These are phyloP conservation scores for Darevskia nairensis DNA, from an alignment of 2,797 vertebrate species.

Conservation along the genomic window DNA sequence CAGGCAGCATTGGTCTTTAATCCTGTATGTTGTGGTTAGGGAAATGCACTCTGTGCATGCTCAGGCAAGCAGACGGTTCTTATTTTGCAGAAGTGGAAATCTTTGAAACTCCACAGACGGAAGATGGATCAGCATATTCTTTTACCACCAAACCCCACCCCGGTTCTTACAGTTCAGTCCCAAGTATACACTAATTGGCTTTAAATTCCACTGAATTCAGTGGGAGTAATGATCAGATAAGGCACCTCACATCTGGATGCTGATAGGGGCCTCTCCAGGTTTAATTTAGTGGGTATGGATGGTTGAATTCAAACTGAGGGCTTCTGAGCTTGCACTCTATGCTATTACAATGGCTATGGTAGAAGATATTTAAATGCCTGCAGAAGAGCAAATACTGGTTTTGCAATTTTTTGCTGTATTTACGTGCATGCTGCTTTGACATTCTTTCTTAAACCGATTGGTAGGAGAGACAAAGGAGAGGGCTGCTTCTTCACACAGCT, in stretches of 20 bases:
- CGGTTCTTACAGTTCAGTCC: background rate
- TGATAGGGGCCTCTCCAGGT: background rate
- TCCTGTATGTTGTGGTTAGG: background rate
- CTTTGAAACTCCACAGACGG: background rate
- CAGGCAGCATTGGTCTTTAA: background rate
- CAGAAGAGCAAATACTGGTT: too few species aligned
- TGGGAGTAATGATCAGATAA: background rate
- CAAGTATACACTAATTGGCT: background rate
- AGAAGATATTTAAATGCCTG: background rate
- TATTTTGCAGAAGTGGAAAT: background rate
- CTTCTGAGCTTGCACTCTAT: background rate
- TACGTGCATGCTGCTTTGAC: background rate
- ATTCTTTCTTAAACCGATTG: background rate
- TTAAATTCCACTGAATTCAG: background rate
- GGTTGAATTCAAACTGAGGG: background rate
- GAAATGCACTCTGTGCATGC: background rate
- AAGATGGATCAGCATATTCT: background rate
- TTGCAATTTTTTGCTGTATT: background rate
- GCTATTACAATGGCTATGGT: too few species aligned
- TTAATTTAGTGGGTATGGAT: background rate
- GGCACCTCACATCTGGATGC: background rate
- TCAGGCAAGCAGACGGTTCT: background rate
- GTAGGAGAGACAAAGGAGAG: background rate
- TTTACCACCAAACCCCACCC: background rate
- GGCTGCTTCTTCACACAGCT: background rate